Conservation (phyloP, 2,797 vertebrate genomes). For the Emys orbicularis region DNA sequence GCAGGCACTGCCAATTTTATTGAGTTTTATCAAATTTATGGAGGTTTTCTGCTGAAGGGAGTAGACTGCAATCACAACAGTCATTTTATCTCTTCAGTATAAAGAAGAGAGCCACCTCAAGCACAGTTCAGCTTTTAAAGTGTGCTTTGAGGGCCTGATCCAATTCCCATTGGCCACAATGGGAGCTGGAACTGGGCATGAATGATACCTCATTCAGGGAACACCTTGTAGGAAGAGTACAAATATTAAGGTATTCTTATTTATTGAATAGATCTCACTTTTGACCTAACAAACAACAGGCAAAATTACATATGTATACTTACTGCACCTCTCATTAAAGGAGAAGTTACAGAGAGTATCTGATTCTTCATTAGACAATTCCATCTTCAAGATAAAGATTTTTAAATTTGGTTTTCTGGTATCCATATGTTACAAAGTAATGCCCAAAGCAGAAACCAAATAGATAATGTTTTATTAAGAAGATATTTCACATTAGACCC, state of each 20-base stretch:
- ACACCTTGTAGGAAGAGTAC: too few species aligned
- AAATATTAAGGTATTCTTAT: not conserved
- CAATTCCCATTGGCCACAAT: not conserved
- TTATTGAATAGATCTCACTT: not conserved
- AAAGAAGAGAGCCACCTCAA: not conserved
- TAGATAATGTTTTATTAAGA: constrained; percentile 11
- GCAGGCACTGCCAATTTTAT: not conserved
- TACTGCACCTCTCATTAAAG: not conserved
- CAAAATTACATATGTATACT: not conserved
- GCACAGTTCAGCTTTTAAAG: not conserved
- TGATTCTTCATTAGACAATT: not conserved
- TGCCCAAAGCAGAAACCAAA: not conserved
- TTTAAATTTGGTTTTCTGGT: not conserved
- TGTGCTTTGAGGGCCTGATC: too few species aligned
- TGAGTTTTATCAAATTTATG: not conserved
- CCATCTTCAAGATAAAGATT: not conserved
- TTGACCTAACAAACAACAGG: not conserved
- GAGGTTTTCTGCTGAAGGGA: not conserved
- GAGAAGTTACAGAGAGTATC: not conserved
- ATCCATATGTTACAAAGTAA: not conserved
- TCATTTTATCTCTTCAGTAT: not conserved
- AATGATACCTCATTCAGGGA: not conserved
- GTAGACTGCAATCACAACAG: not conserved
- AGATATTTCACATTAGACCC: not conserved
- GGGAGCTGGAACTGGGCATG: not conserved